A percentile compares a stretch with the other conserved stretches of the same genome.
Conservation (phyloP, 1,140 invertebrate genomes). For the Chironomus striatipennis region DNA sequence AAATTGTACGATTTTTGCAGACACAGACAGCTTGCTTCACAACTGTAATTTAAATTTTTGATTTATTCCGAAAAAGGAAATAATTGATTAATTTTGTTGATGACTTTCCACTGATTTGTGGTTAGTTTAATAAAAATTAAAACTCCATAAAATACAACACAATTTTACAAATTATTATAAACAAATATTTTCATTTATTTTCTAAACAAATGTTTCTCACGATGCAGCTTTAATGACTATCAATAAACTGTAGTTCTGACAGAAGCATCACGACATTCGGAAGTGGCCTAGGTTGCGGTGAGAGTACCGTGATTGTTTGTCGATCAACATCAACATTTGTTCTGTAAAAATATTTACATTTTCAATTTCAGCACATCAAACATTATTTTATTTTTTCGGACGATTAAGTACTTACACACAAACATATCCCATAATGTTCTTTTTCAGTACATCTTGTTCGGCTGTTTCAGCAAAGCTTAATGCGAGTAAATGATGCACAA, state of each 20-base stretch:
- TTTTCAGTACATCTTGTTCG: conserved; percentile 72
- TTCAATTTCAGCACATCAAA: background rate
- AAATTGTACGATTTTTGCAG: too few relatives aligned
- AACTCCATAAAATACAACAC: too few relatives aligned
- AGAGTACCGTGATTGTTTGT: conserved; percentile 78
- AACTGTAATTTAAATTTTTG: too few relatives aligned
- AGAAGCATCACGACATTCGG: conserved; percentile 72
- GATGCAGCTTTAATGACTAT: conserved; percentile 52
- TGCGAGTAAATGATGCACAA: conserved; percentile 82
- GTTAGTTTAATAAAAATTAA: too few relatives aligned
- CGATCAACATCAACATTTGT: conserved; percentile 83
- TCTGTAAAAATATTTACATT: conserved; percentile 46
- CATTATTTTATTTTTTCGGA: background rate
- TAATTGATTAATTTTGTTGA: too few relatives aligned
- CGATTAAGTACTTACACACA: conserved; percentile 73
- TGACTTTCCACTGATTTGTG: too few relatives aligned
- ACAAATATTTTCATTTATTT: too few relatives aligned
- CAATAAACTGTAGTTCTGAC: conserved; percentile 83
- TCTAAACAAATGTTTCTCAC: too few relatives aligned
- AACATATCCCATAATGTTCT: conserved; percentile 86
- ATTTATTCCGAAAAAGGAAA: too few relatives aligned
- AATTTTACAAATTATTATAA: too few relatives aligned
- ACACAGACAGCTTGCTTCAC: too few relatives aligned
- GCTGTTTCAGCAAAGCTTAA: conserved; percentile 71
- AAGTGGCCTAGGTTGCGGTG: conserved; percentile 83